A percentile compares a stretch with the other conserved stretches of the same genome.
Conservation (phyloP, 2,113 vertebrate genomes). For the Phylloscopus trochilus region DNA sequence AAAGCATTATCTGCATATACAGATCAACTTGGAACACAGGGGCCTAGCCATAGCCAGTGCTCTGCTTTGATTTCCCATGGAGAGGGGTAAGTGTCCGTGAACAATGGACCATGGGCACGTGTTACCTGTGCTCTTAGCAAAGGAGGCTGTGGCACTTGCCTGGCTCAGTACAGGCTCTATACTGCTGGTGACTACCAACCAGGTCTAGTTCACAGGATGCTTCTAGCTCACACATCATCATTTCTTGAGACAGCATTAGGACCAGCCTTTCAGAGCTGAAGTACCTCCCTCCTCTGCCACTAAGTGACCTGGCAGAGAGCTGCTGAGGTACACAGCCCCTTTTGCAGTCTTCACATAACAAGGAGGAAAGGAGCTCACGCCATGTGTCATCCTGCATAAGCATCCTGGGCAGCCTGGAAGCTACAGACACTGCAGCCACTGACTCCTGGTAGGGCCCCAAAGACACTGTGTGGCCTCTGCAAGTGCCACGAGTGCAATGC, state of each 20-base stretch:
- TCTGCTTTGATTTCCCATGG: not conserved
- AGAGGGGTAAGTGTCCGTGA: accelerated
- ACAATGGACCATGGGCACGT: accelerated
- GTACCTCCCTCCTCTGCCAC: not conserved
- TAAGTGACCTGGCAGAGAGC: not conserved
- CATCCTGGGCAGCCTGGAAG: not conserved
- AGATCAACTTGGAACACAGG: not conserved
- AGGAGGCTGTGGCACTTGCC: not conserved
- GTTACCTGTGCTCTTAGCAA: not conserved
- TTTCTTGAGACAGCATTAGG: not conserved
- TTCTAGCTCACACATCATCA: not conserved
- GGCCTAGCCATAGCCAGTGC: not conserved
- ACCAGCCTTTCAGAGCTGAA: not conserved
- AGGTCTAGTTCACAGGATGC: not conserved
- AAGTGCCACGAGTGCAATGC: not conserved
- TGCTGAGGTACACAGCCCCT: not conserved
- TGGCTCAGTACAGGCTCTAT: not conserved
- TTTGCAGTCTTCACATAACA: not conserved
- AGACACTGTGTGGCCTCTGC: not conserved
- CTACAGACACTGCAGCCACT: not conserved
- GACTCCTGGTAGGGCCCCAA: not conserved
- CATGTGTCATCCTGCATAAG: not conserved
- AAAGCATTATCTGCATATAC: not conserved
- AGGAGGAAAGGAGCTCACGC: not conserved
- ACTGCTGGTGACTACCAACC: not conserved